Evolutionary conservation across 2,888 invertebrate species (phyloP).

Genomic region (Drosophila recens): DNA sequence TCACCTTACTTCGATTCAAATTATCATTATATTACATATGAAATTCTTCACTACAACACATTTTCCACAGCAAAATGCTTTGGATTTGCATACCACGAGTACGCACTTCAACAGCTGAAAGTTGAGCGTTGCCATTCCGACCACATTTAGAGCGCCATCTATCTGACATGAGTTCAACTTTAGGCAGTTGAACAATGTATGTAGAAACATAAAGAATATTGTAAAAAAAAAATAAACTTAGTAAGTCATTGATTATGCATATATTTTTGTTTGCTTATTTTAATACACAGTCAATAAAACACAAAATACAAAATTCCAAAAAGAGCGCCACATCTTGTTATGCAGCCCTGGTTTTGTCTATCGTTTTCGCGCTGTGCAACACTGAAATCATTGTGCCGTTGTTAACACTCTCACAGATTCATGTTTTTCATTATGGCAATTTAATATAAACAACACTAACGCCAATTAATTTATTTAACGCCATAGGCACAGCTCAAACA

Average conservation of each 20-base stretch:
- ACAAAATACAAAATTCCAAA: slow-evolving; percentile 60
- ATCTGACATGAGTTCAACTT: slow-evolving; percentile 1
- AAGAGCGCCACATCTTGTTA: slow-evolving; percentile 34
- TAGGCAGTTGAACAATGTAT: not conserved
- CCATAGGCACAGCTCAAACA: slow-evolving; percentile 37
- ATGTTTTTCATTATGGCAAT: slow-evolving; percentile 57
- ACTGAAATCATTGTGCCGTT: slow-evolving; percentile 28
- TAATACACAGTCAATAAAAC: slow-evolving; percentile 41
- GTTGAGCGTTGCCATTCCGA: slow-evolving; percentile 27
- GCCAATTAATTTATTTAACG: slow-evolving; percentile 46
- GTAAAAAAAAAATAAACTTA: slow-evolving; percentile 25
- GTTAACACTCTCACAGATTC: slow-evolving; percentile 34
- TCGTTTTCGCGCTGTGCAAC: slow-evolving; percentile 35
- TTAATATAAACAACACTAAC: slow-evolving; percentile 53
- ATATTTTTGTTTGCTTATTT: slow-evolving; percentile 44
- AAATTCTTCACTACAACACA: not conserved
- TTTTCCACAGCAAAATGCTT: not conserved
- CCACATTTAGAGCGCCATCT: too few species aligned
- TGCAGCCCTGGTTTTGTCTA: slow-evolving; percentile 34
- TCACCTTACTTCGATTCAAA: not conserved
- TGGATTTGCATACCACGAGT: slow-evolving; percentile 22
- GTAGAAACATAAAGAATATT: not conserved
- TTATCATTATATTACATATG: too few species aligned
- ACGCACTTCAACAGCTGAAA: slow-evolving; percentile 31
- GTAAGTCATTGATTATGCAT: slow-evolving; percentile 42